Conservation (phyloP, 2,888 invertebrate species). For the Oscheius sp. region DNA sequence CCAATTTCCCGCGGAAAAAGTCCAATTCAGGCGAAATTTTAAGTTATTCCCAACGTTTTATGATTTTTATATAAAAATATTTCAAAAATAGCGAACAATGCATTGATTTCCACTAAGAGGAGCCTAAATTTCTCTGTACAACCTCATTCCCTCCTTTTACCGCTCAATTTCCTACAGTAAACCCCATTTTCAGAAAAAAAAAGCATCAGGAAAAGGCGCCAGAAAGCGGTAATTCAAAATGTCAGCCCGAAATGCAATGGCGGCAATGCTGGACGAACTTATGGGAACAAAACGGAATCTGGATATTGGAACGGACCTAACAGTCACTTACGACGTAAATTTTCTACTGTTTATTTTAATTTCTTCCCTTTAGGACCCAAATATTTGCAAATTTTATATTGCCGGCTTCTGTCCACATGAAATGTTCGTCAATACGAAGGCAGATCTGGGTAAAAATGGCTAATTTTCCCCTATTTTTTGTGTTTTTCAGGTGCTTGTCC, state of each 20-base stretch:
- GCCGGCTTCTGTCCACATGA: slow-evolving; percentile 98
- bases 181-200: neutral
- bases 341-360: slow-evolving; percentile 3
- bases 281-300: slow-evolving; percentile 68
- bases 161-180: too few species aligned
- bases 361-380: slow-evolving; percentile 73
- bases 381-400: slow-evolving; percentile 96
- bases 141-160: too few species aligned
- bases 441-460: slow-evolving; percentile 83
- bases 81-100: too few species aligned
- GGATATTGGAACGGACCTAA: slow-evolving; percentile 49
- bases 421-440: slow-evolving; percentile 95
- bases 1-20: too few species aligned
- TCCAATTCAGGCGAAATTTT: too few species aligned
- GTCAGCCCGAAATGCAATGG: slow-evolving; percentile 63
- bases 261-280: slow-evolving; percentile 68
- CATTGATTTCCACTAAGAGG: too few species aligned
- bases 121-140: too few species aligned
- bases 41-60: too few species aligned
- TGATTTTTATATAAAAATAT: too few species aligned
- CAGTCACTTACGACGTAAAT: slow-evolving; percentile 50
- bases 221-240: slow-evolving; percentile 33
- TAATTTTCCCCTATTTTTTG: neutral
- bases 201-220: neutral
- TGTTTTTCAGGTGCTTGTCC: slow-evolving; percentile 81